Conservation (phyloP, 2,797 vertebrate species). For the Paramormyrops hopkinsi region DNA sequence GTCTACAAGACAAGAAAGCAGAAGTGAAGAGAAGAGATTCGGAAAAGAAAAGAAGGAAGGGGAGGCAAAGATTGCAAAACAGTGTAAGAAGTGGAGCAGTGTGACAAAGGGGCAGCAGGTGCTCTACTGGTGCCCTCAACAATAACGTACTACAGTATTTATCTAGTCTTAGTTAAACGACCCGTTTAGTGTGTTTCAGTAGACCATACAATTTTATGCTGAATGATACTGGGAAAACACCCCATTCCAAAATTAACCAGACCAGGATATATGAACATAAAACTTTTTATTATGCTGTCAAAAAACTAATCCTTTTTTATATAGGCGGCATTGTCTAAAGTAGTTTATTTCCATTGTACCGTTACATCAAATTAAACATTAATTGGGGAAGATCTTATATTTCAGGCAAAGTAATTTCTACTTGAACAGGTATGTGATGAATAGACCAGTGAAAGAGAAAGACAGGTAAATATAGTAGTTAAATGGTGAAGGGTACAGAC, state of each 20-base stretch:
- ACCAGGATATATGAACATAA: background rate
- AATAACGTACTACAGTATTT: background rate
- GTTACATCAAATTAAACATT: background rate
- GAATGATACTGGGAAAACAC: background rate
- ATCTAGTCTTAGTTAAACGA: background rate
- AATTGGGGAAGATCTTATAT: background rate
- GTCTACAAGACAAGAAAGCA: slow-evolving; percentile 65
- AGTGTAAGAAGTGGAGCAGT: background rate
- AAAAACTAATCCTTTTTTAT: background rate
- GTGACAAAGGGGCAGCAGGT: background rate
- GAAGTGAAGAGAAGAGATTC: slow-evolving; percentile 60
- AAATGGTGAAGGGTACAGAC: background rate
- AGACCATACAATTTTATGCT: background rate
- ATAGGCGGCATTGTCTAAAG: background rate
- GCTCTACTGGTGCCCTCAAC: background rate
- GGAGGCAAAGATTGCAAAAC: slow-evolving; percentile 13
- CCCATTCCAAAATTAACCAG: background rate
- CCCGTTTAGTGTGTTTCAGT: background rate
- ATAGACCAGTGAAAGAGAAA: background rate
- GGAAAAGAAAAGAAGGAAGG: slow-evolving; percentile 32
- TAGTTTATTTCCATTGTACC: background rate
- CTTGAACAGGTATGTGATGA: background rate
- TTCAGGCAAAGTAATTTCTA: background rate
- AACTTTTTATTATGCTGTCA: background rate
- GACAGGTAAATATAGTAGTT: background rate